Evolutionary conservation across 2,888 invertebrate genomes (phyloP), one percentile per base, ranked within the genome.

Genomic region (Pecten maximus): DNA sequence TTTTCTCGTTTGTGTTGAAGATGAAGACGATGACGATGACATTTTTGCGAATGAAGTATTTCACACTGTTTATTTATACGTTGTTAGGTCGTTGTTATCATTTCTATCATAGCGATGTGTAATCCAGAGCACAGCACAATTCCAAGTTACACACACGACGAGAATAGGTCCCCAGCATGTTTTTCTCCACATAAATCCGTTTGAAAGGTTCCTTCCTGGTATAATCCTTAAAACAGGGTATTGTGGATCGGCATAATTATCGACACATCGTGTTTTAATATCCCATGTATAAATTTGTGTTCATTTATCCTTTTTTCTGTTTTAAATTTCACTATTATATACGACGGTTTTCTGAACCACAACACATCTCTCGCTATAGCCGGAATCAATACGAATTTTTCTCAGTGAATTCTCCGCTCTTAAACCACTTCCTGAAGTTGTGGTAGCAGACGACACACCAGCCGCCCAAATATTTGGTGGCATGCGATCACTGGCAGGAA

Each of bases 381-480:
- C 74, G 35, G 74, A 74, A 74, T 74, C 74, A 35, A 74, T 74
- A 74, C 74, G 3, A 74, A 44, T 8, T 74, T 74, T 74, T 74
- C 74, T 6, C 74, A 35, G 74, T 74, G 74, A 74, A 74, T 74
- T 74, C 74, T 16, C 74, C 16, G 35, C 16, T 74, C 74, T 74
- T 35, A 74, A 74, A 28, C 74, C 35, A 35, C 74, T 28, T 74
- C 74, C 74, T 74, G 74, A 74, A 35, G 74, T 74, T 35, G n/a
- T n/a, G 35, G 74, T 74, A 74, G 74, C 74, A 74, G 74, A 74
- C 74, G 74, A 74, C 74, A 74, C 74, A 74, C 23, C 35, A 35
- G 74, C 35, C 74, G 28, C 10, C 74, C 74, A 74, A 74, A 74
- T 74, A 74, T 74, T 74, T 74, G 74, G 74, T 28, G n/a, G 60